Evolutionary conservation across 1,140 invertebrate species (phyloP).

Genomic region (Tetramorium parvispinum): DNA sequence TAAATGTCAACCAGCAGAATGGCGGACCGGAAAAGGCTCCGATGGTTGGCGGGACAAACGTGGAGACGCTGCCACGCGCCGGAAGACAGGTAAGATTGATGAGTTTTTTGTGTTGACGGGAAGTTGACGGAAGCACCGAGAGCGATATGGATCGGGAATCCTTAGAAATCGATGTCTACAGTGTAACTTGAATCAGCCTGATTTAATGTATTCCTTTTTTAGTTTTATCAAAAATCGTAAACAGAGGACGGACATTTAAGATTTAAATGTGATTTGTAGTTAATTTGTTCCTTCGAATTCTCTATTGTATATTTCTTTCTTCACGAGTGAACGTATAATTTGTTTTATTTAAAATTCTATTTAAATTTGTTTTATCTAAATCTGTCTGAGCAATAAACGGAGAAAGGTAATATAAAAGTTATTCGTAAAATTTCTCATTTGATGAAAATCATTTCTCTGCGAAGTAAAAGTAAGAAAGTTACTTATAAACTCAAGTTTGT

Average conservation of each 20-base stretch:
- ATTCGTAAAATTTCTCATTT: background rate
- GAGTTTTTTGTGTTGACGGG: background rate
- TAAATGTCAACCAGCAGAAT: constrained; percentile 84
- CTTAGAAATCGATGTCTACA: background rate
- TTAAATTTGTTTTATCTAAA: background rate
- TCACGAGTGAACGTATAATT: background rate
- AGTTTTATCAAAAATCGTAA: background rate
- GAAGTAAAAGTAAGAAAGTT: background rate
- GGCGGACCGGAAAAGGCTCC: constrained; percentile 86
- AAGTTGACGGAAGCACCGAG: background rate
- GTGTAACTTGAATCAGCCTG: background rate
- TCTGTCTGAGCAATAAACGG: too few species aligned
- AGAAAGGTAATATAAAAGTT: background rate
- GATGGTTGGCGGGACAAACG: constrained; percentile 87
- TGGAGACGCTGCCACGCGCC: constrained; percentile 87
- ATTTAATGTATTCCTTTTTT: background rate
- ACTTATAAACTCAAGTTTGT: background rate
- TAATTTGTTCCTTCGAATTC: background rate
- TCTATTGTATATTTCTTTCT: background rate
- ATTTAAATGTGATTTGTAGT: background rate
- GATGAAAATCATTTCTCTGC: background rate
- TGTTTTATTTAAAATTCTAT: background rate
- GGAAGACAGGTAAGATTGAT: constrained; percentile 86
- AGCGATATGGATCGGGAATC: background rate
- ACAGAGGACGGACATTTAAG: background rate